Percentiles rank a stretch among this genome's conserved stretches.
phyloP scores from a whole-genome alignment of 2,113 vertebrate genomes.

The Tragelaphus imberbis region DNA sequence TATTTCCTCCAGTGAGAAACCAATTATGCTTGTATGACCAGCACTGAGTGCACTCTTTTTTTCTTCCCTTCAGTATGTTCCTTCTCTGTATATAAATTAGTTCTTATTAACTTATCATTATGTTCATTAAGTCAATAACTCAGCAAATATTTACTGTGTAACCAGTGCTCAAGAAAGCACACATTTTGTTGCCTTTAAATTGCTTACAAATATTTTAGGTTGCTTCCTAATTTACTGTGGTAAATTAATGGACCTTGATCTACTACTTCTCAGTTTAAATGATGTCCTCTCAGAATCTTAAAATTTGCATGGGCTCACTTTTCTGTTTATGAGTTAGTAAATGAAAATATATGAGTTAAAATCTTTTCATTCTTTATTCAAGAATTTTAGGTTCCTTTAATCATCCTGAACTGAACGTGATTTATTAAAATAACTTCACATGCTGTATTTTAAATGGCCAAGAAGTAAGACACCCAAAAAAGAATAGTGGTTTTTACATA shows the following conservation, averaged over 20 bases:
- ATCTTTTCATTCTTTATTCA: background rate
- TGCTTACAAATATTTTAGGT: slow-evolving; percentile 10
- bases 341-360: background rate
- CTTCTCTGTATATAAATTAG: background rate
- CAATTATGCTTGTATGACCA: background rate
- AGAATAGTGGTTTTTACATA: background rate
- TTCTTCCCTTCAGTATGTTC: background rate
- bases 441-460: background rate
- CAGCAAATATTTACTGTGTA: background rate
- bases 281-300: background rate
- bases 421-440: background rate
- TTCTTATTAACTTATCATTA: slow-evolving; percentile 10
- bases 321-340: background rate
- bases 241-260: background rate
- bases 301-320: background rate
- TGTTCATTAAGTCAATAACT: background rate
- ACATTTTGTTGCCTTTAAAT: slow-evolving; percentile 7
- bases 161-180: background rate
- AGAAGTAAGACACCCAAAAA: background rate
- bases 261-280: background rate
- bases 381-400: background rate
- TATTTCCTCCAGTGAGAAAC: background rate
- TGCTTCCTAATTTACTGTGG: background rate
- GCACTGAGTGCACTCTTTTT: background rate
- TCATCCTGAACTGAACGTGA: background rate